phyloP scores from a whole-genome alignment of 1,140 invertebrate genomes.

The Pogonomyrmex barbatus region DNA sequence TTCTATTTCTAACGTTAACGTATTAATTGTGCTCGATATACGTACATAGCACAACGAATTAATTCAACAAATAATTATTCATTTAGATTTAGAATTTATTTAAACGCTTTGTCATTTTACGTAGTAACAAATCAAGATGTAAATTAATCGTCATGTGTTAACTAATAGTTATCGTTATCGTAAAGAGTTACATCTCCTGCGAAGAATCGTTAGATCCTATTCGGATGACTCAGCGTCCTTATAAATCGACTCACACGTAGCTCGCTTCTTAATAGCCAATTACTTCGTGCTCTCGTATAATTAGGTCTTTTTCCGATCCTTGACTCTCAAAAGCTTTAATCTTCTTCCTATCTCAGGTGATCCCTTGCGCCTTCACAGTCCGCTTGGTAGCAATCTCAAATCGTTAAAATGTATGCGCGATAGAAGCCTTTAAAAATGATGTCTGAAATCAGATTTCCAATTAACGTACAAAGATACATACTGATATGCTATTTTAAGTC shows the following conservation, averaged over 20 bases:
- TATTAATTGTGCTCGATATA: not conserved
- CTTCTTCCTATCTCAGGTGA: slow-evolving; percentile 47
- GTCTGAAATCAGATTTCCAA: slow-evolving; percentile 32
- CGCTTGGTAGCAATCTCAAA: slow-evolving; percentile 39
- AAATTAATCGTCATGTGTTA: slow-evolving; percentile 13
- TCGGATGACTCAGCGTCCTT: slow-evolving; percentile 70
- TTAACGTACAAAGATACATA: not conserved
- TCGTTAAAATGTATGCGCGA: slow-evolving; percentile 43
- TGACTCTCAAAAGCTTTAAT: slow-evolving; percentile 72
- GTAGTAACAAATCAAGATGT: slow-evolving; percentile 24
- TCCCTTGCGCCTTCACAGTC: slow-evolving; percentile 45
- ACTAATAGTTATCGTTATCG: slow-evolving; percentile 3
- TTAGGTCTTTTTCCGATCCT: slow-evolving; percentile 75
- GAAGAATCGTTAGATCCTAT: slow-evolving; percentile 59
- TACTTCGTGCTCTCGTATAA: slow-evolving; percentile 66
- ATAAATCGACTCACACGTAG: slow-evolving; percentile 70
- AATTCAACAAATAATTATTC: not conserved
- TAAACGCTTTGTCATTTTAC: not conserved
- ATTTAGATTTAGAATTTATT: not conserved
- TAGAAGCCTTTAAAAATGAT: slow-evolving; percentile 62
- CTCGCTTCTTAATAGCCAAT: slow-evolving; percentile 73
- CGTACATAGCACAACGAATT: not conserved
- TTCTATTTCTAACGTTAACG: slow-evolving; percentile 18
- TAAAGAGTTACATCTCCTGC: slow-evolving; percentile 38
- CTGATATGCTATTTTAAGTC: not conserved